phyloP scores from a whole-genome alignment of 2,888 invertebrate genomes.

The Gnatocerus cornutus region DNA sequence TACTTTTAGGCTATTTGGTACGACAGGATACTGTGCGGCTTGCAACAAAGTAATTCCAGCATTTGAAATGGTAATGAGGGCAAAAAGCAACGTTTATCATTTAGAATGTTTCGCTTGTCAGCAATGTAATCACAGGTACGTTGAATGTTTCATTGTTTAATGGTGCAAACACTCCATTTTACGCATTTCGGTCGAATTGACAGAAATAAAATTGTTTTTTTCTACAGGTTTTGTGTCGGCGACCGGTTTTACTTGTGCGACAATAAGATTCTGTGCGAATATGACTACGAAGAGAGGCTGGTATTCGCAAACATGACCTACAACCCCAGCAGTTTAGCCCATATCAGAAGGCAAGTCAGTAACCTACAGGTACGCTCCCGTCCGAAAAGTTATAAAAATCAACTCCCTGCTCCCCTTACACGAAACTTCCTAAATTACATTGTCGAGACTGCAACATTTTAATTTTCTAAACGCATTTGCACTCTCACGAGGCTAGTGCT shows the following conservation, averaged over 20 bases:
- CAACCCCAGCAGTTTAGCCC: constrained; percentile 89
- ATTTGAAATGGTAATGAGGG: constrained; percentile 97
- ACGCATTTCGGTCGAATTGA: constrained; percentile 21
- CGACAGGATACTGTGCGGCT: constrained; percentile 92
- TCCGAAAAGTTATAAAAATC: constrained; percentile 12
- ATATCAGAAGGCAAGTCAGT: constrained; percentile 89
- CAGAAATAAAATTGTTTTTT: constrained; percentile 17
- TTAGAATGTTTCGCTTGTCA: constrained; percentile 96
- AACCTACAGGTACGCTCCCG: constrained; percentile 71
- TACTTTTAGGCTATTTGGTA: constrained; percentile 86
- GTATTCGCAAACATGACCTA: constrained; percentile 93
- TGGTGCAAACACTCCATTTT: constrained; percentile 32
- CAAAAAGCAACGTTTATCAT: constrained; percentile 93
- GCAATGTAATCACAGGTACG: constrained; percentile 94
- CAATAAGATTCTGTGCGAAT: constrained; percentile 95
- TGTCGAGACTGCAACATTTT: constrained; percentile 6
- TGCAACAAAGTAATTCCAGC: constrained; percentile 95
- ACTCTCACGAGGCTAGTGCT: constrained; percentile 23
- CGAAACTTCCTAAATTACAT: too few relatives aligned
- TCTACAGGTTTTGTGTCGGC: constrained; percentile 91
- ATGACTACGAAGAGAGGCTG: constrained; percentile 93
- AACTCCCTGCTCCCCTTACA: not conserved
- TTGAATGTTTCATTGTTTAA: constrained; percentile 39
- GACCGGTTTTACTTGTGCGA: constrained; percentile 94
- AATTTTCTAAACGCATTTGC: constrained; percentile 19